A percentile compares a stretch with the other conserved stretches of the same genome.
These are phyloP conservation scores for Odontocerum albicorne DNA, from an alignment of 2,888 invertebrate species.

Conservation along the genomic window DNA sequence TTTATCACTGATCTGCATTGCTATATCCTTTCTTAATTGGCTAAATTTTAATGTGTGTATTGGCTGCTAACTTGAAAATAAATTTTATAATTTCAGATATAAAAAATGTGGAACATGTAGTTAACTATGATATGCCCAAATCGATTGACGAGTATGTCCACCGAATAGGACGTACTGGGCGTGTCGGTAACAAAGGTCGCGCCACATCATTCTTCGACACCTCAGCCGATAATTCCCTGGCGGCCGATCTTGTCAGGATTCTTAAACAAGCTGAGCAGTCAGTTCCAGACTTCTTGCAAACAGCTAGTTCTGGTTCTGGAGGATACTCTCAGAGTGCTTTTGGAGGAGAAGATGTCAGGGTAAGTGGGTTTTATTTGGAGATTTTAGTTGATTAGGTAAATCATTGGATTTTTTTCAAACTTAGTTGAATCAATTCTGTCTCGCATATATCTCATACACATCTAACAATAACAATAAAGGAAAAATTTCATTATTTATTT, in stretches of 20 bases:
- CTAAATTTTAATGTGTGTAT: no score
- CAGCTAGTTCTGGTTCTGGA: conserved; percentile 51
- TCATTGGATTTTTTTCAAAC: no score
- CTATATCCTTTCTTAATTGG: no score
- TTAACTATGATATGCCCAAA: conserved; percentile 90
- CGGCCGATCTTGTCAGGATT: conserved; percentile 69
- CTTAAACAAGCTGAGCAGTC: conserved; percentile 76
- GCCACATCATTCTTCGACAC: conserved; percentile 84
- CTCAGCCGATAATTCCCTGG: conserved; percentile 62
- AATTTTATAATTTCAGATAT: conserved; percentile 63
- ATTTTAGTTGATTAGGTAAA: no score
- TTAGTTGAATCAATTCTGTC: no score
- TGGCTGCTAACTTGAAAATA: no score
- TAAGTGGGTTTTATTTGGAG: conserved; percentile 45
- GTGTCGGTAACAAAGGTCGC: conserved; percentile 87
- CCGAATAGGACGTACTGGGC: conserved; percentile 91
- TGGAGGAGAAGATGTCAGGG: conserved; percentile 72
- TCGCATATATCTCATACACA: no score
- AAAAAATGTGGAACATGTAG: conserved; percentile 81
- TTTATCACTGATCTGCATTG: no score
- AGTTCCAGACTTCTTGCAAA: conserved; percentile 75
- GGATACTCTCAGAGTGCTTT: conserved; percentile 57
- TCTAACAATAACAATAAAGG: no score
- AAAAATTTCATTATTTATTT: no score
- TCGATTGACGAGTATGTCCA: conserved; percentile 94